Percentiles rank a stretch among this genome's conserved stretches.
These are phyloP conservation scores for Montifringilla adamsi DNA, from an alignment of 2,113 vertebrate species.

Conservation along the genomic window DNA sequence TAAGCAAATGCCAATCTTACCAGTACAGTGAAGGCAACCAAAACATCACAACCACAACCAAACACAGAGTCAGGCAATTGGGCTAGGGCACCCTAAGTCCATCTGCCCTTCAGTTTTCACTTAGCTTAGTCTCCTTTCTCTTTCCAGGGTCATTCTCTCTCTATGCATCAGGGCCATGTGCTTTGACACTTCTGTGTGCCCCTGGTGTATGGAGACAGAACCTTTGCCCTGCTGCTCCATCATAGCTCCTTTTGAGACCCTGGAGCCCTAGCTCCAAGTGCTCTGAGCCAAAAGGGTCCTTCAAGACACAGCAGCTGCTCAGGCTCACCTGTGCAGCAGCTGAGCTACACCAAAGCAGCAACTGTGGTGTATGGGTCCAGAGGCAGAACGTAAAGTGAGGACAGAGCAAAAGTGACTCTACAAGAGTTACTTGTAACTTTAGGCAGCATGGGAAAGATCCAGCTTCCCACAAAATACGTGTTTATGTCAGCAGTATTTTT, in stretches of 20 bases:
- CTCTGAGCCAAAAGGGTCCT: not conserved
- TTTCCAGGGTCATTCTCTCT: not conserved
- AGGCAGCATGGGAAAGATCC: not conserved
- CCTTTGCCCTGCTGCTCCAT: not conserved
- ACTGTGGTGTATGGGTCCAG: not conserved
- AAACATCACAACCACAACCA: not conserved
- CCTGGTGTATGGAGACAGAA: not conserved
- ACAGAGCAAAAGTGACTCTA: not conserved
- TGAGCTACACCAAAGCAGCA: not conserved
- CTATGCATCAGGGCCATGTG: accelerated
- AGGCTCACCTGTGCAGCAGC: not conserved
- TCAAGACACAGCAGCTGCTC: not conserved
- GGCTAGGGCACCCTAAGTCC: not conserved
- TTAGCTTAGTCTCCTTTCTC: not conserved
- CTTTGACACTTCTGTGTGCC: not conserved
- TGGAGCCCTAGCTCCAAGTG: not conserved
- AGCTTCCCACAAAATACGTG: not conserved
- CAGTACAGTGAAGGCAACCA: not conserved
- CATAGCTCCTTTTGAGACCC: not conserved
- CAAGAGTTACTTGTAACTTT: accelerated
- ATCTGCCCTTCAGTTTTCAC: not conserved
- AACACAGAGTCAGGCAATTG: not conserved
- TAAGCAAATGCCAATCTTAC: not conserved
- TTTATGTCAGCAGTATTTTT: not conserved
- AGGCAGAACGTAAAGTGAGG: not conserved